Evolutionary conservation across 2,888 invertebrate species (phyloP).

Genomic region (Acleris holmiana): DNA sequence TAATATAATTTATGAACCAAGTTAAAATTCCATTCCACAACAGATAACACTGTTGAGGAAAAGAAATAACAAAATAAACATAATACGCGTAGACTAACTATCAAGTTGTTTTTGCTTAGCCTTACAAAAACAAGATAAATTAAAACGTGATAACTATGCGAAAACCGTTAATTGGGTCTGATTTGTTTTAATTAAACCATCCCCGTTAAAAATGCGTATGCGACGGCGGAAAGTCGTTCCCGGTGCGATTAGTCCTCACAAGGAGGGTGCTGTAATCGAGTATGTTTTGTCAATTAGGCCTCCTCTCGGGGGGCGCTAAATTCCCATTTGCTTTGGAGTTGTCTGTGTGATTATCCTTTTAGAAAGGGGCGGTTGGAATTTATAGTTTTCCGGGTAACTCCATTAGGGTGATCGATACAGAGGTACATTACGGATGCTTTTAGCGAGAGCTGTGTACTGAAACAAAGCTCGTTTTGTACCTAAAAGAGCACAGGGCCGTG

Average conservation of each 20-base stretch:
- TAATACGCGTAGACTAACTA: background rate
- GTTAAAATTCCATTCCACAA: no score
- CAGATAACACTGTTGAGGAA: no score
- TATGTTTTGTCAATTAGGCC: slow-evolving; percentile 76
- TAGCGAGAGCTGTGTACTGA: slow-evolving; percentile 20
- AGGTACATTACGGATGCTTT: slow-evolving; percentile 33
- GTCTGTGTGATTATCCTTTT: slow-evolving; percentile 76
- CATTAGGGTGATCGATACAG: slow-evolving; percentile 63
- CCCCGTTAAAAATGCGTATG: slow-evolving; percentile 30
- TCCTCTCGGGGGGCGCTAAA: slow-evolving; percentile 66
- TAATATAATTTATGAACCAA: no score
- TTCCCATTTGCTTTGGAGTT: slow-evolving; percentile 71
- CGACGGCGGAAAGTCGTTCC: slow-evolving; percentile 52
- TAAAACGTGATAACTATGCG: background rate
- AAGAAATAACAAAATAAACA: background rate
- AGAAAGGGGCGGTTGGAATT: slow-evolving; percentile 70
- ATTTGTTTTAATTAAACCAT: slow-evolving; percentile 1
- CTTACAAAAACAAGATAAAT: background rate
- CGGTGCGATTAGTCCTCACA: slow-evolving; percentile 52
- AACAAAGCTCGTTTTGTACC: slow-evolving; percentile 20
- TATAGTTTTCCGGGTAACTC: slow-evolving; percentile 74
- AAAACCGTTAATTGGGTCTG: background rate
- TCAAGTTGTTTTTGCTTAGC: background rate
- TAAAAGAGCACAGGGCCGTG: slow-evolving; percentile 6
- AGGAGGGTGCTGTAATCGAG: slow-evolving; percentile 55